Percentiles rank a stretch among this genome's conserved stretches.
Evolutionary conservation across 2,888 invertebrate species (phyloP).

Genomic region (Caenorhabditis japonica): DNA sequence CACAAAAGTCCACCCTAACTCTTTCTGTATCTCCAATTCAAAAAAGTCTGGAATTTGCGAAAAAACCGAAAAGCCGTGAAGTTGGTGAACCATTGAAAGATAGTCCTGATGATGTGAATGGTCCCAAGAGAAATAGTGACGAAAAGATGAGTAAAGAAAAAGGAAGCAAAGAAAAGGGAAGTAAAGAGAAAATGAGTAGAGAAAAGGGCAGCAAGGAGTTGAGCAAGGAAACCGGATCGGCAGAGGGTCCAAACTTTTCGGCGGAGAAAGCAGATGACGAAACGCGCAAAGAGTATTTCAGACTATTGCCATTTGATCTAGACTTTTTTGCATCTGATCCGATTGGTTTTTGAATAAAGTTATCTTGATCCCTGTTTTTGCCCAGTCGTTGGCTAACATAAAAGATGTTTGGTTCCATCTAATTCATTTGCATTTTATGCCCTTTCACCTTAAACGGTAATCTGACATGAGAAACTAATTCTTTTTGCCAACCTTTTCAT

Average conservation of each 20-base stretch:
- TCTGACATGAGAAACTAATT: conserved; percentile 6
- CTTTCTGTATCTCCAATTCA: too few relatives aligned
- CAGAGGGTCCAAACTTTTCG: conserved; percentile 16
- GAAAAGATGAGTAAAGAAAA: conserved; percentile 8
- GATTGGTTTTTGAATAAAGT: conserved; percentile 36
- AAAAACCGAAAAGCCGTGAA: too few relatives aligned
- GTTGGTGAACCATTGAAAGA: conserved; percentile 16
- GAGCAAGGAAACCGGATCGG: not conserved
- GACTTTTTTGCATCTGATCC: conserved; percentile 38
- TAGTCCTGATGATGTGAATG: conserved; percentile 8
- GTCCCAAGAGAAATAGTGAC: conserved; percentile 9
- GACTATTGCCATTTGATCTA: conserved; percentile 35
- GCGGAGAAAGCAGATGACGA: conserved; percentile 26
- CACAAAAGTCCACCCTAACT: too few relatives aligned
- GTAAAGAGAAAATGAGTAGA: conserved; percentile 6
- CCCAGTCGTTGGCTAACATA: not conserved
- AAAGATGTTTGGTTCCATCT: not conserved
- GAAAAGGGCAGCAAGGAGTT: conserved; percentile 21
- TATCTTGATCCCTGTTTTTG: not conserved
- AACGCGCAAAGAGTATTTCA: conserved; percentile 10
- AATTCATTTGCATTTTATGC: conserved; percentile 1
- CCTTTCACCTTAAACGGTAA: too few relatives aligned
- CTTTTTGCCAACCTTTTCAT: conserved; percentile 6
- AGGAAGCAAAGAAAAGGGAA: conserved; percentile 6
- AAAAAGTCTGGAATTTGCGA: not conserved